Percentiles rank a stretch among this genome's conserved stretches.
phyloP scores from a whole-genome alignment of 2,113 vertebrate genomes.

The Suncus etruscus region DNA sequence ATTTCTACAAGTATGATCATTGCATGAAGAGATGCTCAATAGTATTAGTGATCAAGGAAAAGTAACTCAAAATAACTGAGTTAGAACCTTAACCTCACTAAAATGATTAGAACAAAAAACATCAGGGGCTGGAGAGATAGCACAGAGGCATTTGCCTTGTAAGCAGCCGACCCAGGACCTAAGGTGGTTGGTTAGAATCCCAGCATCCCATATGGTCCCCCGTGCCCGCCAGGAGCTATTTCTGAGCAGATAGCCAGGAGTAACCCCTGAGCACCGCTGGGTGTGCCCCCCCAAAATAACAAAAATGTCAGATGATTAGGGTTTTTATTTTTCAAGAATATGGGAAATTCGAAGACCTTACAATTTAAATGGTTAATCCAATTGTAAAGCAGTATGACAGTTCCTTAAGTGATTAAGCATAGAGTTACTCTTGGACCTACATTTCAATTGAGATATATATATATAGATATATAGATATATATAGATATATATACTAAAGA shows the following conservation, averaged over 20 bases:
- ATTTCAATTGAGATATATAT: too few species aligned
- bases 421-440: neutral
- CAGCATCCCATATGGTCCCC: too few species aligned
- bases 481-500: too few species aligned
- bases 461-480: too few species aligned
- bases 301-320: conserved; percentile 25
- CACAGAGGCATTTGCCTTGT: too few species aligned
- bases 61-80: neutral
- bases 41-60: neutral
- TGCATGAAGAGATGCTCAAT: neutral
- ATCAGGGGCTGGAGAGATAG: too few species aligned
- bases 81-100: neutral
- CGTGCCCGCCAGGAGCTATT: too few species aligned
- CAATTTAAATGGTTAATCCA: neutral
- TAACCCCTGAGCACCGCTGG: too few species aligned
- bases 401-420: conserved; percentile 14
- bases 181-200: too few species aligned
- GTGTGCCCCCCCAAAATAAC: neutral
- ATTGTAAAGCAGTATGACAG: conserved; percentile 17
- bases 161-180: too few species aligned
- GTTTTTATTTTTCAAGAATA: neutral
- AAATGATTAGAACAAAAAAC: too few species aligned
- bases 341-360: neutral
- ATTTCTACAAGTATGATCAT: conserved; percentile 11
- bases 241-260: too few species aligned